Evolutionary conservation across 2,797 vertebrate species (phyloP).

Genomic region (Ctenochaetus hawaiiensis): DNA sequence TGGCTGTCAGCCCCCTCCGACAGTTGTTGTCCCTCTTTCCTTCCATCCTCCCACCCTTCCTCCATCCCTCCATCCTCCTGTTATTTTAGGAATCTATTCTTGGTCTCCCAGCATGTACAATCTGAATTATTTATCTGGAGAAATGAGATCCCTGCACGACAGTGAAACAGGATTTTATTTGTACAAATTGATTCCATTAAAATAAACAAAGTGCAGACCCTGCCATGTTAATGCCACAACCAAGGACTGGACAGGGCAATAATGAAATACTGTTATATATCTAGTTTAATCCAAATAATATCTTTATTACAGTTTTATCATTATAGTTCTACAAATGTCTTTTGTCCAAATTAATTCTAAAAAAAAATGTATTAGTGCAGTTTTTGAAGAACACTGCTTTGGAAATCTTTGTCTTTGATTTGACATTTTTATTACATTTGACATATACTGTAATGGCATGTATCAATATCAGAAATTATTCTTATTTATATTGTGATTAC

Average conservation of each 20-base stretch:
- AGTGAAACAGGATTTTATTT: slow-evolving; percentile 71
- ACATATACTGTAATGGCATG: not conserved
- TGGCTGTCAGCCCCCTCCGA: slow-evolving; percentile 60
- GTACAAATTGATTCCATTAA: slow-evolving; percentile 72
- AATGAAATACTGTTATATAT: slow-evolving; percentile 3
- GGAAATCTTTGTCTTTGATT: too few relatives aligned
- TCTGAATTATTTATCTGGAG: slow-evolving; percentile 82
- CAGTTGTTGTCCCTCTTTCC: slow-evolving; percentile 55
- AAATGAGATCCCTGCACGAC: slow-evolving; percentile 75
- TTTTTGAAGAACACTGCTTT: not conserved
- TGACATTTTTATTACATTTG: not conserved
- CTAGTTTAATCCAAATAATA: slow-evolving; percentile 5
- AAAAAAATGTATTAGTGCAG: not conserved
- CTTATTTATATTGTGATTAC: not conserved
- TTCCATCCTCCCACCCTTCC: slow-evolving; percentile 26
- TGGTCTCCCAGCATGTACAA: slow-evolving; percentile 72
- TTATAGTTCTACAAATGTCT: not conserved
- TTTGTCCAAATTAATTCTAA: not conserved
- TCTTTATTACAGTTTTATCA: slow-evolving; percentile 5
- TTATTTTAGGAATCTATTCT: slow-evolving; percentile 82
- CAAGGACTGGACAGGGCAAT: not conserved
- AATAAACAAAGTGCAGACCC: slow-evolving; percentile 69
- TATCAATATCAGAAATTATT: not conserved
- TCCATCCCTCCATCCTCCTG: slow-evolving; percentile 55
- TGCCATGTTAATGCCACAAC: slow-evolving; percentile 41